Evolutionary conservation across 1,140 invertebrate genomes (phyloP).

Genomic region (Caenorhabditis inopinata): DNA sequence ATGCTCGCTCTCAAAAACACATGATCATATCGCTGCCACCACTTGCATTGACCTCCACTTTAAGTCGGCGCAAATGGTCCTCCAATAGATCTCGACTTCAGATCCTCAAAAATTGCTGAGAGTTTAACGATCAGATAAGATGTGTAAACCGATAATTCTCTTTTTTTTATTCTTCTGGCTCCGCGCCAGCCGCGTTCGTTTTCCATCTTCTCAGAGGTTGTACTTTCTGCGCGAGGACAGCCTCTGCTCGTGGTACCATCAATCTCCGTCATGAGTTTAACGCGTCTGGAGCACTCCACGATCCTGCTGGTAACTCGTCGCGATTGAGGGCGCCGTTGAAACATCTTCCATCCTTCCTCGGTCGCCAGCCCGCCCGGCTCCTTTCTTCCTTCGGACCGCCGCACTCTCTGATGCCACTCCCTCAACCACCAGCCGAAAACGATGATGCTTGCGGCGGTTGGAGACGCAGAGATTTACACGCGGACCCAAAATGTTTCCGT

Average conservation of each 20-base stretch:
- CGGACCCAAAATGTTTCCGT: constrained; percentile 33
- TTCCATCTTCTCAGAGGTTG: background rate
- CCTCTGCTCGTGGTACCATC: background rate
- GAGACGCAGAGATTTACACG: background rate
- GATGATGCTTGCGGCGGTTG: background rate
- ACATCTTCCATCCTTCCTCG: constrained; percentile 23
- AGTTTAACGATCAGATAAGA: background rate
- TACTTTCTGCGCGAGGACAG: too few species aligned
- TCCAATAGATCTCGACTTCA: background rate
- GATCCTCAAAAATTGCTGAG: background rate
- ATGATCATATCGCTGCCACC: background rate
- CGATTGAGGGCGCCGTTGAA: constrained; percentile 28
- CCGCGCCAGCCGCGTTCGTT: background rate
- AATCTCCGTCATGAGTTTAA: constrained; percentile 27
- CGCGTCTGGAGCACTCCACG: constrained; percentile 1
- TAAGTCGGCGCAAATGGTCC: too few species aligned
- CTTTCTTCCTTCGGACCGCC: constrained; percentile 13
- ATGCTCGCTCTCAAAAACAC: background rate
- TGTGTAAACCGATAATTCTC: background rate
- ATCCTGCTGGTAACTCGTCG: background rate
- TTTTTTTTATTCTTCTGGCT: background rate
- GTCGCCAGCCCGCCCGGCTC: background rate
- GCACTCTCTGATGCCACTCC: background rate
- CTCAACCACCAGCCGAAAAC: background rate
- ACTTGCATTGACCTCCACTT: background rate